Base-by-base conservation (phyloP, 2,113 vertebrate genomes). In the Tragelaphus scriptus region DNA sequence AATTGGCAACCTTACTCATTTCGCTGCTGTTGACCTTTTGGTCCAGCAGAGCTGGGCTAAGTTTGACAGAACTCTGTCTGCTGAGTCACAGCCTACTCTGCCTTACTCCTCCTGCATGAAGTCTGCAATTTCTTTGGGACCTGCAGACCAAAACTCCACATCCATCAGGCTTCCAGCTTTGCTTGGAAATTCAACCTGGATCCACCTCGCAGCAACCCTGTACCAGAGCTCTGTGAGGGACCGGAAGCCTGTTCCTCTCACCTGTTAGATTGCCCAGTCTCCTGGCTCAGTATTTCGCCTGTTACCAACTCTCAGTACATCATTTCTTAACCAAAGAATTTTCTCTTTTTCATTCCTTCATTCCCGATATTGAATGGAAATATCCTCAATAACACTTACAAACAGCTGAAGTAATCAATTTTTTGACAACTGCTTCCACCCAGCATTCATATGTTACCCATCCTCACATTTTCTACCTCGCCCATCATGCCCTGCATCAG, bases 1-100 rank as follows among this genome's bases (percentile, higher is more conserved):
- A 92, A 91, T 82, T 88, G 59, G 88, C 80, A 94, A 12, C 28
- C 85, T 92, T 32, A 77, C 40, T 91, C 49, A 13, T 80, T 90
- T 91, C 75, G 55, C 40, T 88, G 51, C 63, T 94, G 19, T 56
- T 91, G 85, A 94, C 88, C 88, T 96, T 95, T 55, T 51, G 65
- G 88, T 77, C 75, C 32, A 16, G 40, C n/a, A 30, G 61, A 61
- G 80, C 71, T 85, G 47, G 80, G 44, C 53, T 55, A 17, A 85
- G 58, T 88, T 81, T 21, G 19, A 65, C 56, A 47, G 21, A 3
- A 1, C 44, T 59, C 19, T 53, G n/a, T 30, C 71, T 90, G 71
- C 88, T 94, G 92, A 96, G 59, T 96, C 92, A 90, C 85, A 68
- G 68, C 56, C 80, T 47, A 14, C 59, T 89, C 23, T 28, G 21